These are phyloP conservation scores for Barypeithes pellucidus DNA, from an alignment of 2,888 invertebrate genomes.

Conservation along the genomic window DNA sequence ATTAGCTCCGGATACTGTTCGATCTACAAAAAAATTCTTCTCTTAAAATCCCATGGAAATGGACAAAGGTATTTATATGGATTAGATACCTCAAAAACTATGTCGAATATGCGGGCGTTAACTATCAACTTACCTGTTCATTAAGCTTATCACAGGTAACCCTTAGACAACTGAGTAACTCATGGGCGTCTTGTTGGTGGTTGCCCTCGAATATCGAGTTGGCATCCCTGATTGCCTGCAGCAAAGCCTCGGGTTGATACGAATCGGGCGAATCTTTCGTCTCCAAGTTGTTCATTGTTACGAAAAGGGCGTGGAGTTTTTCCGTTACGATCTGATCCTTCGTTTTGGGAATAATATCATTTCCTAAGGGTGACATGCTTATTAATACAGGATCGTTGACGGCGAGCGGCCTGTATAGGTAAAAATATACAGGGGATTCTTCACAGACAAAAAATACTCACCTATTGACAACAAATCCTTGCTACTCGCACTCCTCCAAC, in stretches of 20 bases:
- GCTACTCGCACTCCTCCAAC: constrained; percentile 76
- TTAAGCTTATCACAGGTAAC: constrained; percentile 87
- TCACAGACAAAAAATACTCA: too few species aligned
- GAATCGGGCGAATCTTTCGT: constrained; percentile 83
- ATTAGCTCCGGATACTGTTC: constrained; percentile 52
- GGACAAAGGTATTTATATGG: too few species aligned
- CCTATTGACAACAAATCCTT: constrained; percentile 84
- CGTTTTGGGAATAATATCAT: constrained; percentile 70
- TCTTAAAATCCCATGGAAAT: too few species aligned
- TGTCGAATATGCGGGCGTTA: too few species aligned
- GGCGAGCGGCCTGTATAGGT: too few species aligned
- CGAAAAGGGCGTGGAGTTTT: constrained; percentile 87
- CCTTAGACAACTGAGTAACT: constrained; percentile 87
- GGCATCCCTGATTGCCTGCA: constrained; percentile 85
- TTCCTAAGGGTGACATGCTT: too few species aligned
- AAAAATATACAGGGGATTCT: too few species aligned
- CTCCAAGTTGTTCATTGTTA: constrained; percentile 83
- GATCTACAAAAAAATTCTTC: constrained; percentile 66
- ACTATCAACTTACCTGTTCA: constrained; percentile 70
- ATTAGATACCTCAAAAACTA: too few species aligned
- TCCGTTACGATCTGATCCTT: constrained; percentile 83
- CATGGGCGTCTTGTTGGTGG: constrained; percentile 95
- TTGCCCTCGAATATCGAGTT: constrained; percentile 86
- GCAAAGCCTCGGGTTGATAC: constrained; percentile 85
- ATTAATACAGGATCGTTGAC: too few species aligned